Percentiles rank a stretch among this genome's conserved stretches.
Conservation (phyloP, 2,888 invertebrate species). For the Acronicta alni region DNA sequence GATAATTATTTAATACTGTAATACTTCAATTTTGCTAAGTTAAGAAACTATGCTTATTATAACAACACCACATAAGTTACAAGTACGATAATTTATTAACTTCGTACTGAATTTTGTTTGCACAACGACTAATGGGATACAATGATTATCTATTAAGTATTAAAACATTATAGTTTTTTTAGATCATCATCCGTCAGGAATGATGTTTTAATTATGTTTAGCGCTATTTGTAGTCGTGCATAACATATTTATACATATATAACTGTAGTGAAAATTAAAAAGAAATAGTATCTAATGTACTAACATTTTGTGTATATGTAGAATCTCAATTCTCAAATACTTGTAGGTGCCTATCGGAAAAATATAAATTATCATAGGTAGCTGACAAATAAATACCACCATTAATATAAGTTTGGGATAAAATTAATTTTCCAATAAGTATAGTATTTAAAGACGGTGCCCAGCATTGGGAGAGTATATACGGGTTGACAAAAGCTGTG, state of each 20-base stretch:
- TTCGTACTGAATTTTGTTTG: not conserved
- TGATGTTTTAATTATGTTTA: not conserved
- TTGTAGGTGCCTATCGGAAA: constrained; percentile 1
- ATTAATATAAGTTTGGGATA: not conserved
- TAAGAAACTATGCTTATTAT: constrained; percentile 13
- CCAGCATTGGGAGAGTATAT: too few species aligned
- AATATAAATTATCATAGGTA: not conserved
- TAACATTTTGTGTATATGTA: constrained; percentile 4
- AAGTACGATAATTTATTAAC: constrained; percentile 19
- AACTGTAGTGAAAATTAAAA: not conserved
- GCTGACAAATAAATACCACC: not conserved
- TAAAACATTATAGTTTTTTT: too few species aligned
- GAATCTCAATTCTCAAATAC: constrained; percentile 21
- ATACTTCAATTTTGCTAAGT: constrained; percentile 19
- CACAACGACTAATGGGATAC: too few species aligned
- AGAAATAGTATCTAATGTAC: too few species aligned
- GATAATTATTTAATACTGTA: constrained; percentile 6
- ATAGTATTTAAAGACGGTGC: not conserved
- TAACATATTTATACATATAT: too few species aligned
- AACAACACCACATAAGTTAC: constrained; percentile 11
- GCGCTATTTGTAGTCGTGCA: too few species aligned
- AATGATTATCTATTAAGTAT: too few species aligned
- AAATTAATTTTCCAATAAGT: not conserved
- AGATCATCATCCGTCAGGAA: not conserved
- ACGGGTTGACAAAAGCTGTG: not conserved